phyloP scores from a whole-genome alignment of 2,888 invertebrate genomes.

The Scaptomyza caliginosa region DNA sequence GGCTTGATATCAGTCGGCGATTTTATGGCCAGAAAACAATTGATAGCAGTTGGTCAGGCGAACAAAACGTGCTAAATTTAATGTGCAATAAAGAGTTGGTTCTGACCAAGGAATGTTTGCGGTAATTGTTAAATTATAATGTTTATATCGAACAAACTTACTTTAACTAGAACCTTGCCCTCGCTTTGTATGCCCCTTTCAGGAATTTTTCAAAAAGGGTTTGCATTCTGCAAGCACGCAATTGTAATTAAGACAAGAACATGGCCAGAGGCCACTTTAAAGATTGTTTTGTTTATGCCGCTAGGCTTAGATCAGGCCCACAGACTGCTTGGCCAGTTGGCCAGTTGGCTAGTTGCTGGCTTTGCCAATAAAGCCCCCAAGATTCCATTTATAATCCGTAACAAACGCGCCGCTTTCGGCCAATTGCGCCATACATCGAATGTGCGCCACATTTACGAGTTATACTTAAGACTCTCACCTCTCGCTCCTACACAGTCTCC shows the following conservation, averaged over 20 bases:
- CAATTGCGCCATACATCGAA: constrained; percentile 66
- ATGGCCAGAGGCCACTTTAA: constrained; percentile 15
- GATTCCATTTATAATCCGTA: constrained; percentile 44
- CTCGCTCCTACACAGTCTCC: too few species aligned
- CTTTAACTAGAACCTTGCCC: too few species aligned
- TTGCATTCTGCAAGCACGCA: constrained; percentile 11
- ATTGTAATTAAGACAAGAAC: constrained; percentile 6
- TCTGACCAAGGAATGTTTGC: neutral
- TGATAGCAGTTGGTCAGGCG: constrained; percentile 20
- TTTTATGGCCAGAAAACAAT: constrained; percentile 22
- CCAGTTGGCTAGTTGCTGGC: constrained; percentile 15
- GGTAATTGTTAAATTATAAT: neutral
- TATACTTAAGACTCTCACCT: neutral
- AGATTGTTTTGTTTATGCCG: constrained; percentile 42
- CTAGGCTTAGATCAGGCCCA: constrained; percentile 49
- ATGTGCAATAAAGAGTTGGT: constrained; percentile 1
- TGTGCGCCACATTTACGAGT: constrained; percentile 29
- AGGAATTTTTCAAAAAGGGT: too few species aligned
- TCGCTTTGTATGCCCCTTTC: too few species aligned
- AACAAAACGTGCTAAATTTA: constrained; percentile 38
- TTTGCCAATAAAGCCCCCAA: constrained; percentile 53
- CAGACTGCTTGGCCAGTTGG: constrained; percentile 20
- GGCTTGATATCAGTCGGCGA: constrained; percentile 15
- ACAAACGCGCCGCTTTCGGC: constrained; percentile 65
- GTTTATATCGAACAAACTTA: too few species aligned